Evolutionary conservation across 2,888 invertebrate genomes (phyloP), one percentile per base, ranked within the genome.

Genomic region (Parnassius orleans): DNA sequence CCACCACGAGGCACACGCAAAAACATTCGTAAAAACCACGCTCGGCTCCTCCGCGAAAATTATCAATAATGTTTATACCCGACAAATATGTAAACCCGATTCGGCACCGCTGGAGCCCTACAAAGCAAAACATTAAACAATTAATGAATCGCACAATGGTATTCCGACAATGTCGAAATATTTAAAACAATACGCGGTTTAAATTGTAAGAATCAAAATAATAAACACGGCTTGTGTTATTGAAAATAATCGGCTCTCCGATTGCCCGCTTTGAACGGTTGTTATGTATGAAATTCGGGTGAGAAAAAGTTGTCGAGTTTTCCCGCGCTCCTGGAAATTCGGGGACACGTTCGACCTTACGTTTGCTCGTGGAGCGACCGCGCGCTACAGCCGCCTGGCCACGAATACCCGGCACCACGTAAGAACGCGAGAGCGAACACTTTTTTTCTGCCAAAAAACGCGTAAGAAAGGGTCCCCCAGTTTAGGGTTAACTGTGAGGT

Each of bases 1-100:
- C 90, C 89, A 83, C 90, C 81, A 82, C 70, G 68, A 69, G 66
- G 69, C 82, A 79, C 77, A 86, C 87, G 89, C 89, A 90, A 91
- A 91, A 90, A 90, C 90, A 88, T 87, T 87, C 88, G 86, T 86
- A 90, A 91, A 90, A 91, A 90, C 87, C 78, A 79, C 83, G 82
- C 82, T 76, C 84, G 77, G 80, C 84, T 83, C 83, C 84, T 79
- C 82, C 86, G 87, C 87, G 80, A 90, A 90, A 86, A 83, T 87
- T 86, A 87, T 79, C 87, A 86, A 87, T 87, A 67, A 65, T 87
- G 85, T 90, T 89, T 87, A 85, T 86, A 84, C 79, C 83, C 79
- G 78, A 78, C 78, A 80, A 85, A 86, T 84, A 84, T 84, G 83
- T 83, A 81, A 86, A 84, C 82, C 74, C 77, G 75, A 77, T 78